Base-by-base conservation (phyloP, 2,113 vertebrate genomes). In the Micromys minutus region DNA sequence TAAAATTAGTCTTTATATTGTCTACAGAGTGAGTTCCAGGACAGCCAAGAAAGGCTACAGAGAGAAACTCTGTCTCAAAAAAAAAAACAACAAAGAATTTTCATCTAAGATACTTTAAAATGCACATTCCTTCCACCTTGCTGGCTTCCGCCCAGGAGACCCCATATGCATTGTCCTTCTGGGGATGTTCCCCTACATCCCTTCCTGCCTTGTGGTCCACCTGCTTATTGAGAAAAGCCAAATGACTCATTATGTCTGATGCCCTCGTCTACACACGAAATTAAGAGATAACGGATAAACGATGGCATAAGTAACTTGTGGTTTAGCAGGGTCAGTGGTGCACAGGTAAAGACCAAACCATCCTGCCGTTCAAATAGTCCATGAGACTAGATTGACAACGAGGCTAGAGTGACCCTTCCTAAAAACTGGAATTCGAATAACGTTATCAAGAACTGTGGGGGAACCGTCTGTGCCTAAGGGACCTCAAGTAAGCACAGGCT, bases 401-500 rank as follows among this genome's bases (percentile, higher is more conserved):
- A 34, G 61, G 39, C 24, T 65, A 10, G 9, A 63, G 10, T 67
- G 65, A 67, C 65, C 71, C 75, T 84, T 90, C 75, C 85, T 84
- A 71, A 95, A 95, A 88, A 76, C 71, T 45, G 81, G 50, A 52
- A 89, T 92, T 97, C 92, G 93, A 55, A 92, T 79, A 86, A 87
- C 75, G 88, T 77, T 71, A 47, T 90, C 81, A 89, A 92, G 88
- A 79, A 79, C 79, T 74, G 87, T 85, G 76, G 55, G 89, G 79
- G 36, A 97, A 96, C 91, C 74, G 87, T 63, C 83, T 31, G 88
- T 76, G 69, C 97, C 93, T 97, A 95, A 94, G 96, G 96, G 95
- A 97, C 95, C 50, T 88, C 86, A 95, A 96, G 95, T 97, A 97
- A 97, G 96, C 94, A 97, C 92, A 94, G 90, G 88, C 95, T 96